Conservation (phyloP, 2,797 vertebrate genomes). For the Toxotes lorentzi region DNA sequence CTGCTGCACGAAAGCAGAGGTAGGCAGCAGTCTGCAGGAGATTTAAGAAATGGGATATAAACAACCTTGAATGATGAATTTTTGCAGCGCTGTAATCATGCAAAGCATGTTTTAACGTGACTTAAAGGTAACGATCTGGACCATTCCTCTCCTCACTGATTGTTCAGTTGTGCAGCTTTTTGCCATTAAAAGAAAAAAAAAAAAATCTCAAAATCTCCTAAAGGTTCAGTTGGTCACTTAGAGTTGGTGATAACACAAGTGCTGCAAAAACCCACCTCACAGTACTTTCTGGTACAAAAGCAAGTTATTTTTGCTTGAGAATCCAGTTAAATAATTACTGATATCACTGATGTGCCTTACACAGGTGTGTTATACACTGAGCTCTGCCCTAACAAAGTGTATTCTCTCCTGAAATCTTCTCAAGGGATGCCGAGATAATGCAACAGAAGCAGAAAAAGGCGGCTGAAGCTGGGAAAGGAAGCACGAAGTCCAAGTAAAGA, state of each 20-base stretch:
- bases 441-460: slow-evolving; percentile 95
- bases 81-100: background rate
- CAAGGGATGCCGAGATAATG: slow-evolving; percentile 97
- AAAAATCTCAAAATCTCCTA: background rate
- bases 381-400: background rate
- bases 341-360: background rate
- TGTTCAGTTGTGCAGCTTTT: background rate
- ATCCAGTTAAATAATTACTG: background rate
- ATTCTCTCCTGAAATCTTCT: slow-evolving; percentile 6
- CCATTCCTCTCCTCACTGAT: background rate
- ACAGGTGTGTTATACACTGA: background rate
- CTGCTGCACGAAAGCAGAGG: slow-evolving; percentile 94
- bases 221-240: background rate
- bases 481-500: slow-evolving; percentile 85
- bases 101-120: background rate
- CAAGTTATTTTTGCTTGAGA: background rate
- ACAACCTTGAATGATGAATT: background rate
- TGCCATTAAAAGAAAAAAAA: background rate
- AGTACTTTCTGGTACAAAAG: background rate
- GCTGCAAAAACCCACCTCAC: background rate
- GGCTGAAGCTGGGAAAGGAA: slow-evolving; percentile 78
- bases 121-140: background rate
- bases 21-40: slow-evolving; percentile 54
- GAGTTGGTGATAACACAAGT: background rate
- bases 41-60: background rate